Percentiles rank a stretch among this genome's conserved stretches.
phyloP scores from a whole-genome alignment of 2,888 invertebrate species.

The Tiliacea citrago region DNA sequence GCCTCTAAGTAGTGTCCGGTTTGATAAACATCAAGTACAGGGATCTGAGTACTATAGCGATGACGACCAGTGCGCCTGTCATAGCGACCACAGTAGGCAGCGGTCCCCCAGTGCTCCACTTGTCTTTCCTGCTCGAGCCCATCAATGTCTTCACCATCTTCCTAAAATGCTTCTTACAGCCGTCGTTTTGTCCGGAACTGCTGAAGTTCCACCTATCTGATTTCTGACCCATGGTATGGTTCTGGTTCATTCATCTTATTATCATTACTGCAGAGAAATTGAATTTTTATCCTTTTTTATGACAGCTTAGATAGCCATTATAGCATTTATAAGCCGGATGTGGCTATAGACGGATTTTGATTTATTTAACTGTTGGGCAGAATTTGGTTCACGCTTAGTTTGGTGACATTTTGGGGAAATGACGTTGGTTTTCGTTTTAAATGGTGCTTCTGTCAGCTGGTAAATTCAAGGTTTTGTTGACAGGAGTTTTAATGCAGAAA shows the following conservation, averaged over 20 bases:
- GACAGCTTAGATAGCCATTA: neutral
- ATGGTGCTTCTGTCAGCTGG: neutral
- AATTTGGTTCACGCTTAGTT: slow-evolving; percentile 22
- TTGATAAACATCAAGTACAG: slow-evolving; percentile 74
- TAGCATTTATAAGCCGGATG: neutral
- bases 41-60: slow-evolving; percentile 70
- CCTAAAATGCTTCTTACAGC: neutral
- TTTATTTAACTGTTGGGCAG: slow-evolving; percentile 4
- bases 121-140: neutral
- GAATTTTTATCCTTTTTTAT: neutral
- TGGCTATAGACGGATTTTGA: slow-evolving; percentile 4
- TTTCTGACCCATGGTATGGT: neutral
- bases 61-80: slow-evolving; percentile 71
- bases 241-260: slow-evolving; percentile 26
- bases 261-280: neutral
- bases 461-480: neutral
- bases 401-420: slow-evolving; percentile 32
- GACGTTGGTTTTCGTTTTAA: slow-evolving; percentile 29
- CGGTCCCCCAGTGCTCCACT: slow-evolving; percentile 7
- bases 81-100: slow-evolving; percentile 65
- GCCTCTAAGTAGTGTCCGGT: slow-evolving; percentile 53
- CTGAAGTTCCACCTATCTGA: neutral
- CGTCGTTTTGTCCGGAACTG: no score
- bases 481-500: slow-evolving; percentile 11
- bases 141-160: slow-evolving; percentile 22